phyloP scores from a whole-genome alignment of 2,113 vertebrate genomes.

The Chaetura pelagica region DNA sequence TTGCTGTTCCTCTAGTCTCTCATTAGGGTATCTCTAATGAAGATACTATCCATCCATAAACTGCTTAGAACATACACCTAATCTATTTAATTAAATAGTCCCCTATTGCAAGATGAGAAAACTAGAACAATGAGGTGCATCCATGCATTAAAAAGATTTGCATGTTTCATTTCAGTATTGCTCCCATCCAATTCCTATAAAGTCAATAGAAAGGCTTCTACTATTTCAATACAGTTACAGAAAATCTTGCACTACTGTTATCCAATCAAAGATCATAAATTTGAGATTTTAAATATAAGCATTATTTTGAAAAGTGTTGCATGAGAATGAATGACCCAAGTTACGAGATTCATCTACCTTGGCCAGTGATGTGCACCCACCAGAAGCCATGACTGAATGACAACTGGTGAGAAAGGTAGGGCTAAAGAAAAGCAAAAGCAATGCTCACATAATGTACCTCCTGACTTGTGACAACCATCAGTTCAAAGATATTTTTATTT shows the following conservation, averaged over 20 bases:
- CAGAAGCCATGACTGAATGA: neutral
- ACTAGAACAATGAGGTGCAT: neutral
- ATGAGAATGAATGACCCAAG: accelerated
- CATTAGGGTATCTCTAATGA: neutral
- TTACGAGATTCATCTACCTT: neutral
- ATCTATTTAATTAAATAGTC: conserved; percentile 17
- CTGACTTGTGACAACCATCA: neutral
- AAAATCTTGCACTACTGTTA: neutral
- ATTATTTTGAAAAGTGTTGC: neutral
- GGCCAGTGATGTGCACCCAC: accelerated
- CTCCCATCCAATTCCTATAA: neutral
- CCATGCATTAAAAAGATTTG: neutral
- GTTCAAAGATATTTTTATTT: neutral
- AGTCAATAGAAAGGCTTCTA: neutral
- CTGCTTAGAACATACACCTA: neutral
- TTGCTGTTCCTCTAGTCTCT: conserved; percentile 33
- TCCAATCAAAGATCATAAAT: neutral
- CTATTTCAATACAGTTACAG: neutral
- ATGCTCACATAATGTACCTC: neutral
- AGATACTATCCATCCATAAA: neutral
- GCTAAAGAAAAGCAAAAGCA: neutral
- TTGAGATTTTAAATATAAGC: neutral
- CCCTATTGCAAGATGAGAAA: neutral
- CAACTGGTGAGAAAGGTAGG: neutral
- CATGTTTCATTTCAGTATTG: neutral